Evolutionary conservation across 2,797 vertebrate species (phyloP).

Genomic region (Sternotherus odoratus): DNA sequence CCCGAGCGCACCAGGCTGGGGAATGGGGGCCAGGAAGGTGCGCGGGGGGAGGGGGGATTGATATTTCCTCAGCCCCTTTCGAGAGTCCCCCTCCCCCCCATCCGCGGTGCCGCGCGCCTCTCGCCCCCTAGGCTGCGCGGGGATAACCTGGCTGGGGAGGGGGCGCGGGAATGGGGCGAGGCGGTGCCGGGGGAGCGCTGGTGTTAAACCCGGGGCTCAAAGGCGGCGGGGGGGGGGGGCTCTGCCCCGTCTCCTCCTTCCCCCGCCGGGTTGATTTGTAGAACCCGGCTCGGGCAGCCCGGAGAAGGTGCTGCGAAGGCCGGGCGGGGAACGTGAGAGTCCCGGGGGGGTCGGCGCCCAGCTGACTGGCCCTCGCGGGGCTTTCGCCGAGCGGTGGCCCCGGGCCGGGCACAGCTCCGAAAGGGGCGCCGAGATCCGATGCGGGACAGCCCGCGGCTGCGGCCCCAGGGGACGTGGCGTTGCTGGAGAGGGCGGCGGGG

Average conservation of each 20-base stretch:
- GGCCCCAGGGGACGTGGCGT: not conserved
- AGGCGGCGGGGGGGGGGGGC: too few species aligned
- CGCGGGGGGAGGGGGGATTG: conserved; percentile 43
- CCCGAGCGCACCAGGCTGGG: not conserved
- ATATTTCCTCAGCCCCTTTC: not conserved
- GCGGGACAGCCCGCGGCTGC: too few species aligned
- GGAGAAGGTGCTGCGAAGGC: too few species aligned
- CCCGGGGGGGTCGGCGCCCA: too few species aligned
- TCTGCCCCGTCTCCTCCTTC: not conserved
- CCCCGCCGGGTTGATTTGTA: not conserved
- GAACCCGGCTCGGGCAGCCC: too few species aligned
- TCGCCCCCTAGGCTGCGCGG: not conserved
- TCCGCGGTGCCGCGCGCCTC: not conserved
- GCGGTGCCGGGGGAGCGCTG: not conserved
- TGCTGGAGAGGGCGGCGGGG: not conserved
- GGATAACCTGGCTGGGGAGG: not conserved
- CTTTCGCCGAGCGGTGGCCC: too few species aligned
- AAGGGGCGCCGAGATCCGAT: too few species aligned
- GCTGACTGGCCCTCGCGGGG: too few species aligned
- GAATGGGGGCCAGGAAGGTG: conserved; percentile 45
- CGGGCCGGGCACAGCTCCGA: too few species aligned
- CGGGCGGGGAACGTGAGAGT: too few species aligned
- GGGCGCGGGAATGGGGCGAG: conserved; percentile 25
- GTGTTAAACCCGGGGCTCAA: not conserved
- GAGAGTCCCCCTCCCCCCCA: not conserved